Base-by-base conservation (phyloP, 2,797 vertebrate species). In the Meriones psammophilus region DNA sequence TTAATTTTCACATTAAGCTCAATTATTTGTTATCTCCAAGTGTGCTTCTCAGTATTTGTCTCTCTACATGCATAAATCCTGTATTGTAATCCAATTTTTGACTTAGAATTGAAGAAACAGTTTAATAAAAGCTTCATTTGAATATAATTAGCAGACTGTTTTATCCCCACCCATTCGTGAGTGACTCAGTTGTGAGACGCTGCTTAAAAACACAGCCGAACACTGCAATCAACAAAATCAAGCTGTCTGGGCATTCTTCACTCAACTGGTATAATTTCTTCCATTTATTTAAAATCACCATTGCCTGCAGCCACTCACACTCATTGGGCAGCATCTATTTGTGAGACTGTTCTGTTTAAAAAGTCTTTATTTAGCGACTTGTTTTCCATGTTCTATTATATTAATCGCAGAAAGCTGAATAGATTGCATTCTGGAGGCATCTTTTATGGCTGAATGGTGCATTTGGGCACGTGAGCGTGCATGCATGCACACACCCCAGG, bases 1-100 rank as follows among this genome's bases (percentile, higher is more conserved):
- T 91, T 89, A 84, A 77, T 95, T 96, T 96, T 94, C 86, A 92
- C 94, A 92, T 56, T 92, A 73, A 83, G 30, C 58, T 66, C 78
- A 83, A 79, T 96, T 91, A 88, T 87, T 91, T 89, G 54, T 79
- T 86, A 69, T 79, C 39, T 90, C 7, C 36, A n/a, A 74, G 24
- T 58, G 42, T 33, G 8, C 46, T 74, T 92, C 71, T 30, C 50
- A 50, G 60, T 58, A 81, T 95, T 96, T 92, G 68, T 36, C 74
- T 94, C 56, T 88, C 26, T 94, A 7, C n/a, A 78, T 42, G 50
- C 66, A 33, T 54, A 50, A 58, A 86, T 66, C 30, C 62, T 56
- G 17, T 28, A 89, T 20, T 42, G 50, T 42, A 88, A 94, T 96
- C 66, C 74, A 93, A 88, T 76, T 93, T 87, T 80, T 50, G 22